A percentile compares a stretch with the other conserved stretches of the same genome.
Conservation (phyloP, 2,113 vertebrate genomes). For the Platycercus adscitus region DNA sequence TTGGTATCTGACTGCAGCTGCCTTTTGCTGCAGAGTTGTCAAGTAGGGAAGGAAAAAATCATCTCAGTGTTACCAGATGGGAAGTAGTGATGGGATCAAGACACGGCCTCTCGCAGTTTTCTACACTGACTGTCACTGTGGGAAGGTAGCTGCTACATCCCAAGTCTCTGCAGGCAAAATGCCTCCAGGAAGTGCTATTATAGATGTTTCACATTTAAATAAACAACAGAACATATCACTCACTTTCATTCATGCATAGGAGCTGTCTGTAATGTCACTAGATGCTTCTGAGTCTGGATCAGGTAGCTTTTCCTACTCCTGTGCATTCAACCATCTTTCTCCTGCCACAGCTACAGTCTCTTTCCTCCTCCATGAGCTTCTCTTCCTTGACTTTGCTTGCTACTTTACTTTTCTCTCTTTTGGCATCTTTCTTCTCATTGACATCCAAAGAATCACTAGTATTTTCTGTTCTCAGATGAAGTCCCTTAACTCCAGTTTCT, state of each 20-base stretch:
- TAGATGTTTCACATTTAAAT: not conserved
- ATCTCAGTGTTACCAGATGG: not conserved
- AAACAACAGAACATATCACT: not conserved
- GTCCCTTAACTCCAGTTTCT: not conserved
- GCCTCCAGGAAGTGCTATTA: not conserved
- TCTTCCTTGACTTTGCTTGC: not conserved
- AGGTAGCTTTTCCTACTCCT: not conserved
- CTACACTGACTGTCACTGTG: not conserved
- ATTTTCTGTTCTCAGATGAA: not conserved
- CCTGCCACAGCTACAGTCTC: not conserved
- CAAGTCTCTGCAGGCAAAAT: not conserved
- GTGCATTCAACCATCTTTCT: not conserved
- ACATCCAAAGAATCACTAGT: not conserved
- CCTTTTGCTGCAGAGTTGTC: not conserved
- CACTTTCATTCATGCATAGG: not conserved
- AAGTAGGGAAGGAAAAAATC: not conserved
- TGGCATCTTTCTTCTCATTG: not conserved
- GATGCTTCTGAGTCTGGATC: not conserved
- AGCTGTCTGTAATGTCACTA: not conserved
- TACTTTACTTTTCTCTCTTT: not conserved
- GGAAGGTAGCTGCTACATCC: conserved; percentile 16
- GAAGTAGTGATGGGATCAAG: not conserved
- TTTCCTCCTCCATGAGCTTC: not conserved
- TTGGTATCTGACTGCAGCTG: not conserved
- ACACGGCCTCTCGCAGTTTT: not conserved